Conservation (phyloP, 2,888 invertebrate genomes). For the Cerceris ruficornis region DNA sequence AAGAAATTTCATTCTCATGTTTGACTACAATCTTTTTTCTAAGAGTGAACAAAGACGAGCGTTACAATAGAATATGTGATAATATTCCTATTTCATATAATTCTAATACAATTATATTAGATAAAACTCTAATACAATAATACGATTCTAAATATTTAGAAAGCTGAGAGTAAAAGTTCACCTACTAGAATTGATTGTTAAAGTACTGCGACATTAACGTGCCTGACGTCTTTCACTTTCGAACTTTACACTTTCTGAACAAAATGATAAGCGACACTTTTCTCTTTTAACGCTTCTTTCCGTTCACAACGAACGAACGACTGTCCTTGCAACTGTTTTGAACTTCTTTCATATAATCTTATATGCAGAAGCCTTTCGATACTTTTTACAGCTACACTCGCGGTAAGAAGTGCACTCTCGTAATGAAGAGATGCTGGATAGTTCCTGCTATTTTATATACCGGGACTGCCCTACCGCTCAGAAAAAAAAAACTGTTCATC, state of each 20-base stretch:
- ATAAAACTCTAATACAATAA: neutral
- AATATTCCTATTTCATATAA: neutral
- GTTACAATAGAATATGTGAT: neutral
- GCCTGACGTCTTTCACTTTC: slow-evolving; percentile 55
- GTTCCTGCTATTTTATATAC: slow-evolving; percentile 73
- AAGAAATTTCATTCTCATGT: slow-evolving; percentile 63
- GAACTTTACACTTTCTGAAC: slow-evolving; percentile 72
- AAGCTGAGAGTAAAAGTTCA: slow-evolving; percentile 15
- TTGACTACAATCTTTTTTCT: neutral
- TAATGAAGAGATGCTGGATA: slow-evolving; percentile 72
- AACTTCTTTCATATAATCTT: neutral
- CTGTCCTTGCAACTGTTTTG: neutral
- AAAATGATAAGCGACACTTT: slow-evolving; percentile 35
- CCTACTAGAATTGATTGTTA: slow-evolving; percentile 27
- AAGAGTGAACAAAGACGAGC: neutral
- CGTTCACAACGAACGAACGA: neutral
- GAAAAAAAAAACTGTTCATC: slow-evolving; percentile 55
- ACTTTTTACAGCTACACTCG: slow-evolving; percentile 22
- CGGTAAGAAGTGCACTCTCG: slow-evolving; percentile 46
- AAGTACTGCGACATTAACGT: slow-evolving; percentile 25
- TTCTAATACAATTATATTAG: neutral
- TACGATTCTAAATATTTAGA: neutral
- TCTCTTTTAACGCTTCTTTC: slow-evolving; percentile 7
- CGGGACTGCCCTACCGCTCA: slow-evolving; percentile 65
- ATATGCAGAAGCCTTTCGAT: slow-evolving; percentile 4